Conservation (phyloP, 2,888 invertebrate species). For the Polymixis flavicincta region DNA sequence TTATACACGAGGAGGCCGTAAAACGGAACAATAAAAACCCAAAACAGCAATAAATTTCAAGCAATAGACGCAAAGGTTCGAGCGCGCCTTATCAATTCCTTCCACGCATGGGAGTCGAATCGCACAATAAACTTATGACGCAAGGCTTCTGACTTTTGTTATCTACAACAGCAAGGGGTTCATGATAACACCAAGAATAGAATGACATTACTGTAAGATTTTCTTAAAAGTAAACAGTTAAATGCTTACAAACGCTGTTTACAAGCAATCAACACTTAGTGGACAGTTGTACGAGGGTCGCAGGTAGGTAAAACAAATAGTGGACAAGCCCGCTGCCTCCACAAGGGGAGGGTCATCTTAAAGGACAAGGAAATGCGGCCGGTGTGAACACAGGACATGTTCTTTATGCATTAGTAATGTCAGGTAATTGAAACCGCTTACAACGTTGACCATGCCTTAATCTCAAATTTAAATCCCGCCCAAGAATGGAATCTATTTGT, state of each 20-base stretch:
- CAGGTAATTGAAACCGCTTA: slow-evolving; percentile 87
- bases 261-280: slow-evolving; percentile 90
- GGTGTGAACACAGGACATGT: slow-evolving; percentile 81
- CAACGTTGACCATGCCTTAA: slow-evolving; percentile 78
- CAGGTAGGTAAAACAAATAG: slow-evolving; percentile 88
- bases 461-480: slow-evolving; percentile 79
- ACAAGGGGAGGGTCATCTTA: slow-evolving; percentile 85
- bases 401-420: slow-evolving; percentile 89
- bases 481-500: slow-evolving; percentile 37
- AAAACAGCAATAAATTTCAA: slow-evolving; percentile 91
- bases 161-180: slow-evolving; percentile 57
- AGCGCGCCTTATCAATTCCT: slow-evolving; percentile 90
- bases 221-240: slow-evolving; percentile 67
- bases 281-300: slow-evolving; percentile 87
- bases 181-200: slow-evolving; percentile 45
- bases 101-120: slow-evolving; percentile 86
- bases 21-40: slow-evolving; percentile 91
- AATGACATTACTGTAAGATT: slow-evolving; percentile 60
- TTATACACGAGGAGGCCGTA: slow-evolving; percentile 90
- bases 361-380: slow-evolving; percentile 86
- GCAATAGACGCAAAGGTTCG: slow-evolving; percentile 91
- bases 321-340: slow-evolving; percentile 82
- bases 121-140: slow-evolving; percentile 89
- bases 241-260: slow-evolving; percentile 82
- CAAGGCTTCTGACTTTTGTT: slow-evolving; percentile 71